These are phyloP conservation scores for Cybosia mesomella DNA, from an alignment of 2,888 invertebrate genomes.

Conservation along the genomic window DNA sequence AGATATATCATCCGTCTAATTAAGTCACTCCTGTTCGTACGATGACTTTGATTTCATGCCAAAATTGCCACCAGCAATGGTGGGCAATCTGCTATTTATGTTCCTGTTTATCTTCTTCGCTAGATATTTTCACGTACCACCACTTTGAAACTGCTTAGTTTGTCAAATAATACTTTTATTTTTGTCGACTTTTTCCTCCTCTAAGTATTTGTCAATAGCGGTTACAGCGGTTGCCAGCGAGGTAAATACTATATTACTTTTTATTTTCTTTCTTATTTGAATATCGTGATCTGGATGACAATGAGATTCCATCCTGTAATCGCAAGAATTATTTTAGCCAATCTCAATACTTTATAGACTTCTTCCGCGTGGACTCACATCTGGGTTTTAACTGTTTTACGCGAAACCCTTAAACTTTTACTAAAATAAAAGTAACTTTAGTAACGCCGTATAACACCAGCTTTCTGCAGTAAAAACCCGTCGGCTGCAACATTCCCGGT, in stretches of 20 bases:
- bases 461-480: too few relatives aligned
- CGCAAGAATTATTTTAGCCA: constrained; percentile 1
- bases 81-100: not conserved
- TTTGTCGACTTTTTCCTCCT: not conserved
- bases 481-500: too few relatives aligned
- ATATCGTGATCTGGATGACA: constrained; percentile 61
- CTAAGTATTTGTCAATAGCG: constrained; percentile 18
- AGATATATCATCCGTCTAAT: not conserved
- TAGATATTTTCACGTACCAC: not conserved
- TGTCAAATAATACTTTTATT: not conserved
- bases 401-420: too few relatives aligned
- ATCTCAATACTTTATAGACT: not conserved
- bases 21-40: not conserved
- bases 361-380: not conserved
- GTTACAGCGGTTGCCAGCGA: constrained; percentile 36
- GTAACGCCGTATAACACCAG: too few relatives aligned
- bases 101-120: not conserved
- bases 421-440: too few relatives aligned
- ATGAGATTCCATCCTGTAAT: constrained; percentile 63
- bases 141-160: not conserved
- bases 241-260: constrained; percentile 45
- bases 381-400: too few relatives aligned
- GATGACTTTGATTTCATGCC: not conserved
- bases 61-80: not conserved
- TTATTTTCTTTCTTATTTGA: constrained; percentile 60